Evolutionary conservation across 2,113 vertebrate species (phyloP).

Genomic region (Hypocryptadius cinnamomeus): DNA sequence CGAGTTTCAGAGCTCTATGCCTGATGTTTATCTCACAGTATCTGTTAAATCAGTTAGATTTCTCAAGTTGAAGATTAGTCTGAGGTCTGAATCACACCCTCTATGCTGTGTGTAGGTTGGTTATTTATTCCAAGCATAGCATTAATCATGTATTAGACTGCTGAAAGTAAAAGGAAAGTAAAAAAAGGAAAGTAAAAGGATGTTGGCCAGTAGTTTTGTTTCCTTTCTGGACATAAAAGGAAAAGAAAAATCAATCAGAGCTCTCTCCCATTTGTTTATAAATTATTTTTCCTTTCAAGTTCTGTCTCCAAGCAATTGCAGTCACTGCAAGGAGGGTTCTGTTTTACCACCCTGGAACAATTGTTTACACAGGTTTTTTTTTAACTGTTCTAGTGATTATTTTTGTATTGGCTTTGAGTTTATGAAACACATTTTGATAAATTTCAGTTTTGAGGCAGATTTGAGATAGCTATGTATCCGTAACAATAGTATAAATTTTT

Average conservation of each 20-base stretch:
- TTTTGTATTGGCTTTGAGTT: background rate
- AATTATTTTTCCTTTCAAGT: conserved; percentile 19
- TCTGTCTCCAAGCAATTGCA: background rate
- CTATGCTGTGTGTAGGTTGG: background rate
- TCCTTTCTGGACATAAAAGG: background rate
- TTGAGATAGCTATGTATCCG: background rate
- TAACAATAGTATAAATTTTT: background rate
- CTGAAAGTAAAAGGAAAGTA: background rate
- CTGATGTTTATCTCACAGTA: background rate
- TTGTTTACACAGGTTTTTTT: background rate
- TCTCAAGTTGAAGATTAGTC: background rate
- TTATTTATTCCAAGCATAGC: background rate
- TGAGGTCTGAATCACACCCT: background rate
- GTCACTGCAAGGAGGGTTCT: background rate
- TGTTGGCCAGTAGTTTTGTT: background rate
- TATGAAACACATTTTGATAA: background rate
- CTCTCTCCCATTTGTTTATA: background rate
- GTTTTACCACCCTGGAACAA: background rate
- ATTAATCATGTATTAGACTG: background rate
- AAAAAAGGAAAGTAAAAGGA: too few relatives aligned
- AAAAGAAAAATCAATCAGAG: background rate
- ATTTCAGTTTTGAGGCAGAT: background rate
- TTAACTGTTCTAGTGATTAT: background rate
- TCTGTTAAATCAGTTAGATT: background rate
- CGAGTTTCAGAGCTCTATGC: background rate